Base-by-base conservation (phyloP, 2,797 vertebrate genomes). In the Glossophaga mutica region DNA sequence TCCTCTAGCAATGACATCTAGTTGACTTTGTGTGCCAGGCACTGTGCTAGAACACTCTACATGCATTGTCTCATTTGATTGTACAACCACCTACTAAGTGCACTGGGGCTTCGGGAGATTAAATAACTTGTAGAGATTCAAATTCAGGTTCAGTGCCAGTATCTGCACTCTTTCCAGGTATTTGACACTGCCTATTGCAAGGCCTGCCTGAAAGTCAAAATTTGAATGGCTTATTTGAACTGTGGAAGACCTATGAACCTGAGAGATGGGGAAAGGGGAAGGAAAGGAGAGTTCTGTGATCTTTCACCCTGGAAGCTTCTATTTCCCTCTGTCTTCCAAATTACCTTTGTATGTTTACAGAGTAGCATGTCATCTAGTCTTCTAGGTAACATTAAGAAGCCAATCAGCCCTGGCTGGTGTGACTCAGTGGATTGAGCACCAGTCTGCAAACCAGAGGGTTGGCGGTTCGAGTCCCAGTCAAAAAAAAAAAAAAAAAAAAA, bases 141-240 rank as follows among this genome's bases (percentile, higher is more conserved):
- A 82, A 65, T 46, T 82, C 52, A 81, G 78, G 24, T 87, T 50
- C 6, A 1, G 26, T 21, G 29, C 18, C 2, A 11, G 19, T 73
- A 9, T 77, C 76, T 57, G 16, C 5, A 26, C 16, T 73, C 59
- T 67, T 57, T 52, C 44, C 59, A 32, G 19, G 37, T 79, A 29
- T 74, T 71, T 26, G 29, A 39, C 44, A 50, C 19, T 83, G 73
- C 52, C 62, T 26, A 19, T 44, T 50, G 11, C 9, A 52, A 77
- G 50, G 21, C 44, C 59, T 74, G 19, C 26, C n/a, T 74, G 62
- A 37, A 65, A 83, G 37, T 14, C 8, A 32, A 55, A 65, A 76
- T 96, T 89, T 74, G 86, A 89, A 89, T 77, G 83, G 10, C 16
- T 94, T 82, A 55, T 87, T 81, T 79, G 67, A 94, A 83, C 74